Conservation (phyloP, 2,888 invertebrate genomes). For the Drosophila multiciliata region DNA sequence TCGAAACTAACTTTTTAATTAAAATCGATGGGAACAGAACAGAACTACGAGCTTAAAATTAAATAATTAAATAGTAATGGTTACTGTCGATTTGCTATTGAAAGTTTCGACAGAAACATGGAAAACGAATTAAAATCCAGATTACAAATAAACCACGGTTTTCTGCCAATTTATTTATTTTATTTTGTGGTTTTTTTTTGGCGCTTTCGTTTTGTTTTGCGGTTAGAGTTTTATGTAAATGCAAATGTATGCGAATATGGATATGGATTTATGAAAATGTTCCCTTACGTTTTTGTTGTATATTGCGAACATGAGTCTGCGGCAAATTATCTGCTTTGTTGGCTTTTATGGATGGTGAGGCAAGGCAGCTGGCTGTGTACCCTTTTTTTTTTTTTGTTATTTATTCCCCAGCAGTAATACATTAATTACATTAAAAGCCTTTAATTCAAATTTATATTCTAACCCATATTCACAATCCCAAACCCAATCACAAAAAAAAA, state of each 20-base stretch:
- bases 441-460: slow-evolving; percentile 36
- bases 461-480: slow-evolving; percentile 10
- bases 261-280: slow-evolving; percentile 9
- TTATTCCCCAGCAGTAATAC: slow-evolving; percentile 35
- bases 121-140: slow-evolving; percentile 16
- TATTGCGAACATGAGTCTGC: background rate
- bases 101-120: slow-evolving; percentile 9
- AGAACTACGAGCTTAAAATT: background rate
- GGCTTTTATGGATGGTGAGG: slow-evolving; percentile 25
- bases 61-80: background rate
- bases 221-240: slow-evolving; percentile 5
- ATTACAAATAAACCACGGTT: slow-evolving; percentile 15
- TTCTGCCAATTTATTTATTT: background rate
- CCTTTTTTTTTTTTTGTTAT: slow-evolving; percentile 36
- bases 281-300: background rate
- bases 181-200: no score
- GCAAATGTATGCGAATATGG: slow-evolving; percentile 1
- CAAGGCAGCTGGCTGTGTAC: slow-evolving; percentile 31
- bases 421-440: slow-evolving; percentile 39
- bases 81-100: background rate
- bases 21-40: background rate
- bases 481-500: slow-evolving; percentile 3
- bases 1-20: slow-evolving; percentile 1
- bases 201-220: background rate
- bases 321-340: slow-evolving; percentile 20